Conservation (phyloP, 2,888 invertebrate species). For the Liposcelis brunnea region DNA sequence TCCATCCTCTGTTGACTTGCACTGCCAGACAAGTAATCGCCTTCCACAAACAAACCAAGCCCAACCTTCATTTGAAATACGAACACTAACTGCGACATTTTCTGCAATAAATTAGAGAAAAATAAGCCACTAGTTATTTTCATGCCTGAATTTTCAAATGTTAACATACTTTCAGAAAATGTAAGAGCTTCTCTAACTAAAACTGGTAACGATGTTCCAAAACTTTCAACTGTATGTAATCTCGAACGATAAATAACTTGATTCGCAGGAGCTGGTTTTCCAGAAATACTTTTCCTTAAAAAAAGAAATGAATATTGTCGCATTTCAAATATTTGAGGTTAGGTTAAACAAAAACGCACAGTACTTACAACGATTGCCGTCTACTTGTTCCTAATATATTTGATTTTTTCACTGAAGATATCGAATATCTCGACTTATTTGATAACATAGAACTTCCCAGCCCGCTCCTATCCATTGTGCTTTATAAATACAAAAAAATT, state of each 20-base stretch:
- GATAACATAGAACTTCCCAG: no score
- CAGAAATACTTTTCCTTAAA: slow-evolving; percentile 36
- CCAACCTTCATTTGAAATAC: slow-evolving; percentile 52
- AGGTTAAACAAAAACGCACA: no score
- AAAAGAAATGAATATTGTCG: slow-evolving; percentile 8
- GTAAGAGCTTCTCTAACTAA: slow-evolving; percentile 76
- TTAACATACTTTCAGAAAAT: slow-evolving; percentile 46
- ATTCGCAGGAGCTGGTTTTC: slow-evolving; percentile 45
- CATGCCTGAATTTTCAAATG: slow-evolving; percentile 5
- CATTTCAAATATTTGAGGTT: no score
- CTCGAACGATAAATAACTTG: slow-evolving; percentile 62
- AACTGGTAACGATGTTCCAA: slow-evolving; percentile 68
- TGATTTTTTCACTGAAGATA: no score
- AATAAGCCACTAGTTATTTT: slow-evolving; percentile 2
- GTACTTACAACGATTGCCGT: no score
- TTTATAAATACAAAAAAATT: no score
- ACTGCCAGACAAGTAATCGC: slow-evolving; percentile 71
- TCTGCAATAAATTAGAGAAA: slow-evolving; percentile 11
- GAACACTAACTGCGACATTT: slow-evolving; percentile 40
- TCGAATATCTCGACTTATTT: no score
- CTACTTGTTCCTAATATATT: no score
- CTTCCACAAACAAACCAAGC: slow-evolving; percentile 76
- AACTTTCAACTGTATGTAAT: slow-evolving; percentile 56
- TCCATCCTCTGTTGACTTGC: slow-evolving; percentile 19
- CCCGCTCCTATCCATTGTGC: no score